phyloP scores from a whole-genome alignment of 2,113 vertebrate species.

The Cochlearius cochlearius region DNA sequence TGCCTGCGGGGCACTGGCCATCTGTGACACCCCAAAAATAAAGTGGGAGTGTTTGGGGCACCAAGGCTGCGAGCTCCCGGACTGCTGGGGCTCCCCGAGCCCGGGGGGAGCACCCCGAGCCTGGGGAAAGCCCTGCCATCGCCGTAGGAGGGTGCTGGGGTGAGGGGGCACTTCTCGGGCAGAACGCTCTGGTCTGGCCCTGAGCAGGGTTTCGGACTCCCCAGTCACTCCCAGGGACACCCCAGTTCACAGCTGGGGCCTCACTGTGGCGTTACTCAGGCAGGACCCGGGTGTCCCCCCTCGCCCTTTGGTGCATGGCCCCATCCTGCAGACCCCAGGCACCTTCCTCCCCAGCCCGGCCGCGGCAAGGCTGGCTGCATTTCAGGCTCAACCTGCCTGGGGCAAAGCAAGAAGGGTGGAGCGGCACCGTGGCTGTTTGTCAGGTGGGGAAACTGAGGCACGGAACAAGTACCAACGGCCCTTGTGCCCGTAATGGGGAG shows the following conservation, averaged over 20 bases:
- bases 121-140: background rate
- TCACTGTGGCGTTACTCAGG: rapidly evolving
- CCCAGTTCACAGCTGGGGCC: background rate
- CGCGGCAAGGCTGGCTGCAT: background rate
- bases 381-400: background rate
- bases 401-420: background rate
- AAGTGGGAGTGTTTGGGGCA: background rate
- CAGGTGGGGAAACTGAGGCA: background rate
- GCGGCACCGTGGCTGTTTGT: background rate
- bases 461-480: background rate
- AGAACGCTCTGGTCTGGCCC: background rate
- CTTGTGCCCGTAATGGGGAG: background rate
- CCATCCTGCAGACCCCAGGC: background rate
- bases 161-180: background rate
- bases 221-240: background rate
- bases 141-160: background rate
- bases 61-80: background rate
- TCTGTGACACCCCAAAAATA: background rate
- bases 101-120: background rate
- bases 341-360: background rate
- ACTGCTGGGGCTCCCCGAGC: background rate
- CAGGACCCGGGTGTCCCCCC: background rate
- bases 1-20: no score
- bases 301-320: background rate
- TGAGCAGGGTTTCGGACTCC: background rate